phyloP scores from a whole-genome alignment of 2,888 invertebrate genomes.

The Eretmocerus hayati region DNA sequence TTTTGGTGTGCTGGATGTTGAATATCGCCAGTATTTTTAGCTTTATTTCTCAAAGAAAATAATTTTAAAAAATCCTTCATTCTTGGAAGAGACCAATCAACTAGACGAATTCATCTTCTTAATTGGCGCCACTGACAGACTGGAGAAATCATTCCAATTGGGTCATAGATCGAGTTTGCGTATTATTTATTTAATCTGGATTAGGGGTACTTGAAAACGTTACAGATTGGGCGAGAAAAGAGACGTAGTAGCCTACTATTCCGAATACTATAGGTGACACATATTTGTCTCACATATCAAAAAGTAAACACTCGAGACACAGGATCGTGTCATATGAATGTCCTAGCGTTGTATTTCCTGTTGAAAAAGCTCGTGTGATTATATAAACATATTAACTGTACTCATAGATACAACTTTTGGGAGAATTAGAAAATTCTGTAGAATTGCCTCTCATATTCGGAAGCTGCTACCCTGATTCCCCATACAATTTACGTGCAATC shows the following conservation, averaged over 20 bases:
- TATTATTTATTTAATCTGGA: too few relatives aligned
- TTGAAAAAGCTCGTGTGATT: conserved; percentile 21
- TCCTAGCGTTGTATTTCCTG: conserved; percentile 30
- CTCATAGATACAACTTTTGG: conserved; percentile 4
- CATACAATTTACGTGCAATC: conserved; percentile 3
- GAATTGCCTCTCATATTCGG: conserved; percentile 3
- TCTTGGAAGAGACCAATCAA: too few relatives aligned
- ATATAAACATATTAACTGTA: conserved; percentile 12
- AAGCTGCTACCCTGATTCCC: background rate
- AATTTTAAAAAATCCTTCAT: too few relatives aligned
- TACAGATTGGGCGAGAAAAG: conserved; percentile 26
- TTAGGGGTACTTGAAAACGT: conserved; percentile 12
- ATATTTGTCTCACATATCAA: conserved; percentile 44
- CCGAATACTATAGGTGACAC: conserved; percentile 43
- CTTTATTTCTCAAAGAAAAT: too few relatives aligned
- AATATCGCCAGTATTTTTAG: too few relatives aligned
- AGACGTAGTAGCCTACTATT: conserved; percentile 38
- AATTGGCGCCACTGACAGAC: too few relatives aligned
- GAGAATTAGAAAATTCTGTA: conserved; percentile 13
- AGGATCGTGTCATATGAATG: conserved; percentile 43
- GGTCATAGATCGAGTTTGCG: too few relatives aligned
- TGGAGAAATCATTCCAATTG: too few relatives aligned
- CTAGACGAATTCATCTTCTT: too few relatives aligned
- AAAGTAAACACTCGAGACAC: conserved; percentile 39
- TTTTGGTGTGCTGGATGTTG: too few relatives aligned